Conservation (phyloP, 2,888 invertebrate genomes). For the Drosophila mulleri region DNA sequence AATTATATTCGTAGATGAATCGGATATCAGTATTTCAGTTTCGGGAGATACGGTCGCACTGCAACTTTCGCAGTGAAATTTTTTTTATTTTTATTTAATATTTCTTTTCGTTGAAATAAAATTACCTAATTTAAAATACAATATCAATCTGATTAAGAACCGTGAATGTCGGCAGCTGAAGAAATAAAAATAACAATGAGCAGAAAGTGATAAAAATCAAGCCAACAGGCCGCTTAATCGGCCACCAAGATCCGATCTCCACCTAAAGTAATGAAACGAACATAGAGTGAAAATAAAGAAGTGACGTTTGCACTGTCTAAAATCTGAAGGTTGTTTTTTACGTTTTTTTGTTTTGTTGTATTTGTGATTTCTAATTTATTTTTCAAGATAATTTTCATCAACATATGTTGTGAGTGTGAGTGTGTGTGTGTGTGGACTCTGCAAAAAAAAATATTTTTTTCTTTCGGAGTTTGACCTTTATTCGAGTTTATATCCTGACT, state of each 20-base stretch:
- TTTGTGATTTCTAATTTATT: slow-evolving; percentile 47
- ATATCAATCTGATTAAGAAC: slow-evolving; percentile 9
- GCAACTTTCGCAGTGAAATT: slow-evolving; percentile 57
- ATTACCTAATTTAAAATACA: slow-evolving; percentile 30
- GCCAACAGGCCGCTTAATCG: slow-evolving; percentile 26
- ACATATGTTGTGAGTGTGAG: slow-evolving; percentile 10
- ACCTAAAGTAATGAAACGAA: slow-evolving; percentile 59
- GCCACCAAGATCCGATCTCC: slow-evolving; percentile 56
- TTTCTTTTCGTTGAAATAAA: slow-evolving; percentile 44
- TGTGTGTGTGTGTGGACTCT: neutral
- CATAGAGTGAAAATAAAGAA: slow-evolving; percentile 61
- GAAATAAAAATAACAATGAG: slow-evolving; percentile 6
- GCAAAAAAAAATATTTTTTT: slow-evolving; percentile 15
- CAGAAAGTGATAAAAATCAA: slow-evolving; percentile 13
- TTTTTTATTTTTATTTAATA: slow-evolving; percentile 58
- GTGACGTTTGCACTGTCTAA: slow-evolving; percentile 62
- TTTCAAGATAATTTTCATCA: slow-evolving; percentile 20
- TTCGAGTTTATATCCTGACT: slow-evolving; percentile 25
- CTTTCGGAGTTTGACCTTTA: slow-evolving; percentile 57
- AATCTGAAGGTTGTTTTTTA: slow-evolving; percentile 42
- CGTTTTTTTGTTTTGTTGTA: slow-evolving; percentile 9
- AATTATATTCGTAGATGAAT: neutral
- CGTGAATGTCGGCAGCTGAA: slow-evolving; percentile 30
- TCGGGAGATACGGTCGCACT: slow-evolving; percentile 43
- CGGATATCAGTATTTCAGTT: slow-evolving; percentile 36